These are phyloP conservation scores for Hippopotamyrus pictus DNA, from an alignment of 2,797 vertebrate genomes.

Conservation along the genomic window DNA sequence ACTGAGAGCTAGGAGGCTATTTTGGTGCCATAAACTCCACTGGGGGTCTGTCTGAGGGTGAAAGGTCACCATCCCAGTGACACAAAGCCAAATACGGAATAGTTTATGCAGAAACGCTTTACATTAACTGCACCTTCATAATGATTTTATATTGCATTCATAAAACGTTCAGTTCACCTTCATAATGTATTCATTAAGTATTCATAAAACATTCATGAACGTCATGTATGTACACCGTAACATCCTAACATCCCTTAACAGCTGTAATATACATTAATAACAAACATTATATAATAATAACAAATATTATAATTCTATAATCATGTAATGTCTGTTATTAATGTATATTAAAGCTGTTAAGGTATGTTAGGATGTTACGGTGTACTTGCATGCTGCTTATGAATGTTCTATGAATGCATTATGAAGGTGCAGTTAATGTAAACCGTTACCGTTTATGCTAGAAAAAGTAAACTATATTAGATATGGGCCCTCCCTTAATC, in stretches of 20 bases:
- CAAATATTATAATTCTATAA: not conserved
- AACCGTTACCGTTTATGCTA: not conserved
- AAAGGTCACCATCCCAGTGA: not conserved
- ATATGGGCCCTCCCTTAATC: not conserved
- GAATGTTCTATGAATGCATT: not conserved
- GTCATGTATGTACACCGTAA: not conserved
- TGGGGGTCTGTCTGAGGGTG: not conserved
- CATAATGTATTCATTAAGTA: not conserved
- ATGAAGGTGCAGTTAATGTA: not conserved
- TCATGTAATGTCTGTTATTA: not conserved
- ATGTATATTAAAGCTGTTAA: not conserved
- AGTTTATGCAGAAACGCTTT: not conserved
- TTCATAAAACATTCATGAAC: not conserved
- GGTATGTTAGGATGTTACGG: not conserved
- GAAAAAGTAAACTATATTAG: not conserved
- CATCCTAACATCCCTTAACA: not conserved
- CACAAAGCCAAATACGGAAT: not conserved
- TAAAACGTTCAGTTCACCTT: not conserved
- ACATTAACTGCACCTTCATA: not conserved
- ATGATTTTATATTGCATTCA: not conserved
- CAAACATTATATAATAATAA: not conserved
- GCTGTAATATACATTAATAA: not conserved
- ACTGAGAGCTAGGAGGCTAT: not conserved
- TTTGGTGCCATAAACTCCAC: not conserved
- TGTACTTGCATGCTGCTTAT: not conserved